Evolutionary conservation across 2,113 vertebrate genomes (phyloP), one percentile per base, ranked within the genome.

Genomic region (Nothoprocta pentlandii): DNA sequence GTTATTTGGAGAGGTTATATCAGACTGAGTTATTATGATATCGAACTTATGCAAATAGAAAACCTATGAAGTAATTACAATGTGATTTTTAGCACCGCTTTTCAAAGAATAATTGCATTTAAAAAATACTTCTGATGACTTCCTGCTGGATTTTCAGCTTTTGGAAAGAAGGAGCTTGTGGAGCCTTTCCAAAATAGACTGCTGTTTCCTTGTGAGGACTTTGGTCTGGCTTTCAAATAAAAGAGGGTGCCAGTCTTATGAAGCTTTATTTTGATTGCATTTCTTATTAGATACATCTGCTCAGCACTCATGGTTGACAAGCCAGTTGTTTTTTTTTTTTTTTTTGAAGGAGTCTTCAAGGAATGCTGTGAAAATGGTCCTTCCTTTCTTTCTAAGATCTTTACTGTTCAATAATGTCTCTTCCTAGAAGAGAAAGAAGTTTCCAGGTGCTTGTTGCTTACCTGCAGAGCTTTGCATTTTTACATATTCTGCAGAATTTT

Each of bases 211-310:
- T 87, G 20, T 44, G 81, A 32, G 46, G 22, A 91, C 54, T 77
- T 80, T 76, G 22, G 88, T 94, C 41, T 85, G 51, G 41, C 22
- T 88, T 93, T 66, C 47, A 93, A 58, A 56, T 87, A 95, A 82
- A 64, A 61, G 20, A 75, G 34, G 15, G 2, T 62, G 58, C 32
- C 88, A 79, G 69, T 64, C 17, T 90, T 89, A 10, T 41, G 80
- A 64, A 89, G 56, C 28, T 73, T 89, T 36, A 67, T 77, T 89
- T 39, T 91, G 61, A 58, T 93, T 83, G 22, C 2, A 8, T 67
- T 79, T 84, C 16, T 81, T 68, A 49, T 8, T 36, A 73, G 75
- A 53, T 42, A 34, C 0, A 2, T 47, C 92, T 16, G 23, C 81
- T 81, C 34, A 12, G 84, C 84, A n/a, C 56, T 75, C 17, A 68